A percentile compares a stretch with the other conserved stretches of the same genome.
These are phyloP conservation scores for Lethenteron reissneri DNA, from an alignment of 2,113 vertebrate genomes.

Conservation along the genomic window DNA sequence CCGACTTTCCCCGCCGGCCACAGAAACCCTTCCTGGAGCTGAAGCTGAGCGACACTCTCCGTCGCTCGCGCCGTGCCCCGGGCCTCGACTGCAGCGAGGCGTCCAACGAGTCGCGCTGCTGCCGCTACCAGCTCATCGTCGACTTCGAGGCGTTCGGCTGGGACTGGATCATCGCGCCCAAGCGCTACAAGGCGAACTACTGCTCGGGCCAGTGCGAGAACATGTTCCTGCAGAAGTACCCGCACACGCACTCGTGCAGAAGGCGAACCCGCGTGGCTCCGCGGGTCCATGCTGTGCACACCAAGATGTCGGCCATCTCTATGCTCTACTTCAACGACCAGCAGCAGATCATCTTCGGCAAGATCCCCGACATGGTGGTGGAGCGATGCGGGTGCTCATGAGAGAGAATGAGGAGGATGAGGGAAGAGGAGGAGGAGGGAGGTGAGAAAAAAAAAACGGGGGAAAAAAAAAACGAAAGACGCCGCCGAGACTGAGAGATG, in stretches of 20 bases:
- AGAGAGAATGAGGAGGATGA: too few species aligned
- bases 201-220: conserved; percentile 95
- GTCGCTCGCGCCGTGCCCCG: conserved; percentile 49
- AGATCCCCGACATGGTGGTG: conserved; percentile 90
- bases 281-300: conserved; percentile 90
- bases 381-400: conserved; percentile 86
- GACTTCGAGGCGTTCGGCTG: conserved; percentile 94
- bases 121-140: conserved; percentile 79
- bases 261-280: conserved; percentile 66
- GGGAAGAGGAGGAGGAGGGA: too few species aligned
- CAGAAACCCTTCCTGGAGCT: conserved; percentile 95
- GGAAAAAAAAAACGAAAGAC: too few species aligned
- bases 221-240: conserved; percentile 89
- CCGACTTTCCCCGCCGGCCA: neutral
- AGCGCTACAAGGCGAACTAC: conserved; percentile 96
- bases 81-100: conserved; percentile 86
- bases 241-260: conserved; percentile 86
- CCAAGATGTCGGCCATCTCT: conserved; percentile 98
- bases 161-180: conserved; percentile 99
- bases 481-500: too few species aligned
- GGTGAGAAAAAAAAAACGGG: too few species aligned
- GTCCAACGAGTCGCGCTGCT: conserved; percentile 72
- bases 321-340: conserved; percentile 94
- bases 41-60: conserved; percentile 64
- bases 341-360: conserved; percentile 94